Evolutionary conservation across 2,888 invertebrate species (phyloP), one percentile per base, ranked within the genome.

Genomic region (Hypolimnas misippus): DNA sequence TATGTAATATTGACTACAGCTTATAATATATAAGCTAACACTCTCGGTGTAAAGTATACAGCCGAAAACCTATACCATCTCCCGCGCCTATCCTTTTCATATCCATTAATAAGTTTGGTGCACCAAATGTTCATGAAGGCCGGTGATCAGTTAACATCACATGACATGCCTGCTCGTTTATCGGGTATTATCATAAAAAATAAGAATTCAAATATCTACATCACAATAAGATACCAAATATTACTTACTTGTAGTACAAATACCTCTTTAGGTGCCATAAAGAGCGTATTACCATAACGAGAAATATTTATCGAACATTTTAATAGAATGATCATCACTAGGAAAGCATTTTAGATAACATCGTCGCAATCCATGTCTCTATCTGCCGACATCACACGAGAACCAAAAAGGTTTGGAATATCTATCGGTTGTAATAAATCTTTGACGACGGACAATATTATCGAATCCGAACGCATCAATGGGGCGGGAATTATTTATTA

Each of bases 361-460:
- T 67, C 71, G 65, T 75, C 74, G 80, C 77, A 76, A 78, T 79
- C 72, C 72, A 68, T 68, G 62, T 68, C 69, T 71, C 74, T 78
- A 79, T 79, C 79, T 70, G 53, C 56, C 51, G 67, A 68, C 81
- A 83, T 81, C 83, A 76, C 76, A 82, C 82, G 82, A n/a, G n/a
- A n/a, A 68, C 73, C 79, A 83, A 85, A 86, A 84, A 78, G 78
- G 65, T 68, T 73, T 69, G 75, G 75, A 82, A 86, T 84, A 76
- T 80, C 74, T 79, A 81, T 81, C 73, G 82, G 81, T 80, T 77
- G 82, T 86, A 79, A 86, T 89, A 87, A 86, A 88, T 89, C 86
- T 82, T 76, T 73, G 72, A 72, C 70, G 66, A 70, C 69, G 68
- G 83, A 86, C 84, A 78, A 80, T 86, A 88, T 88, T 87, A 88